A percentile compares a stretch with the other conserved stretches of the same genome.
Conservation (phyloP, 2,113 vertebrate genomes). For the Larimichthys crocea region DNA sequence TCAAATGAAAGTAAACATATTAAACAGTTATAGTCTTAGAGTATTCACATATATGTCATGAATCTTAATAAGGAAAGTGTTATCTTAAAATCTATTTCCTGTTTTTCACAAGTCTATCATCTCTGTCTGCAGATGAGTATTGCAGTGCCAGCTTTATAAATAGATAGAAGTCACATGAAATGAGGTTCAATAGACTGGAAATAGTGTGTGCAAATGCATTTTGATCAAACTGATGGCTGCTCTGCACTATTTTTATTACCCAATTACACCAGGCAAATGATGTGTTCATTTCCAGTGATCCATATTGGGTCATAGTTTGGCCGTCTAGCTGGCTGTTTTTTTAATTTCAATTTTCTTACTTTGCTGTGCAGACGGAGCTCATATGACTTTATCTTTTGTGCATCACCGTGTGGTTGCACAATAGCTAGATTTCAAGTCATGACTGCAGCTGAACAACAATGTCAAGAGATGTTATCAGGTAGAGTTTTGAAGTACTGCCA, state of each 20-base stretch:
- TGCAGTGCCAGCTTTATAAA: constrained; percentile 29
- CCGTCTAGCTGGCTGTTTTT: constrained; percentile 6
- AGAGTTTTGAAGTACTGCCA: background rate
- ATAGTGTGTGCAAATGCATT: constrained; percentile 44
- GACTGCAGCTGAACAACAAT: background rate
- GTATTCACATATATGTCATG: background rate
- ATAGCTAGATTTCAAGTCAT: background rate
- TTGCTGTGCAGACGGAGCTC: background rate
- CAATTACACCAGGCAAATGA: constrained; percentile 54
- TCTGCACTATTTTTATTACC: constrained; percentile 53
- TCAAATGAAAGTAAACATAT: background rate
- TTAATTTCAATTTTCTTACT: constrained; percentile 13
- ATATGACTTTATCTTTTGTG: background rate
- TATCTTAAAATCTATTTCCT: background rate
- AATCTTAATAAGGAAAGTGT: background rate
- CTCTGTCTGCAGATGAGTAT: constrained; percentile 8
- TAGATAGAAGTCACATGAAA: constrained; percentile 36
- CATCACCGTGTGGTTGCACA: background rate
- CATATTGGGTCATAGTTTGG: background rate
- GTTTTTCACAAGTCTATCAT: background rate
- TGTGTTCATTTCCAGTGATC: constrained; percentile 42
- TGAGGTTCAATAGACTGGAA: constrained; percentile 45
- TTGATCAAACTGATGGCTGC: constrained; percentile 38
- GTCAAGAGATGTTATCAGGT: constrained; percentile 8
- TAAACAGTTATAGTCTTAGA: background rate